phyloP scores from a whole-genome alignment of 2,113 vertebrate species.

The Poeciliopsis turrubarensis region DNA sequence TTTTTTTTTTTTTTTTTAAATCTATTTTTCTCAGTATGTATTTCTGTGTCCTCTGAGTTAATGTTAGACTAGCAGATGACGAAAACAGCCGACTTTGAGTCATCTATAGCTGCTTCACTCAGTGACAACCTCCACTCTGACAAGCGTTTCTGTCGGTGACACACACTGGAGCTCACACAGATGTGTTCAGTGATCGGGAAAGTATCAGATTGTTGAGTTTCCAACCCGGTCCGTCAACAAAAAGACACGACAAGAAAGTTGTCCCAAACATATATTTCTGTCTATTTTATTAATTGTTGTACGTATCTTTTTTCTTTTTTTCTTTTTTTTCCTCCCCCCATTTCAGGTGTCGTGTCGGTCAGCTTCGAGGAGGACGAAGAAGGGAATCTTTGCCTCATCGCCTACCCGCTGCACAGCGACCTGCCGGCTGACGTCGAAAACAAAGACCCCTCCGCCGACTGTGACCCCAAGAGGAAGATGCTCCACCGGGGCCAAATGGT shows the following conservation, averaged over 20 bases:
- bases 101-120: background rate
- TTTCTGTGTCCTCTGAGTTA: too few relatives aligned
- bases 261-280: background rate
- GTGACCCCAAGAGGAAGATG: constrained; percentile 90
- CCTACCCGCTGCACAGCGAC: constrained; percentile 93
- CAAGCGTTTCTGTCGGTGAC: background rate
- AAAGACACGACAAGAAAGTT: background rate
- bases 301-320: constrained; percentile 18
- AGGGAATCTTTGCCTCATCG: constrained; percentile 92
- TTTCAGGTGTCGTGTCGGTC: constrained; percentile 91
- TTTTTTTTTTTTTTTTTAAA: too few relatives aligned
- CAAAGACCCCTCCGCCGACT: constrained; percentile 85
- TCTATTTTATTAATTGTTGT: background rate
- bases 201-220: background rate
- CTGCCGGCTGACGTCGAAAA: constrained; percentile 85
- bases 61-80: too few relatives aligned
- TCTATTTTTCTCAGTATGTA: too few relatives aligned
- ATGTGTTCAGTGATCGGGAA: background rate
- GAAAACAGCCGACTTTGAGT: too few relatives aligned
- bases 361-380: constrained; percentile 97
- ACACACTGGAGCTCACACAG: too few relatives aligned
- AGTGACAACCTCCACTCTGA: background rate
- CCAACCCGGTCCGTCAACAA: background rate
- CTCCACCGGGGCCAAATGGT: constrained; percentile 90
- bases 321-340: background rate